Percentiles rank a stretch among this genome's conserved stretches.
These are phyloP conservation scores for Halichoerus grypus DNA, from an alignment of 2,113 vertebrate species.

Conservation along the genomic window DNA sequence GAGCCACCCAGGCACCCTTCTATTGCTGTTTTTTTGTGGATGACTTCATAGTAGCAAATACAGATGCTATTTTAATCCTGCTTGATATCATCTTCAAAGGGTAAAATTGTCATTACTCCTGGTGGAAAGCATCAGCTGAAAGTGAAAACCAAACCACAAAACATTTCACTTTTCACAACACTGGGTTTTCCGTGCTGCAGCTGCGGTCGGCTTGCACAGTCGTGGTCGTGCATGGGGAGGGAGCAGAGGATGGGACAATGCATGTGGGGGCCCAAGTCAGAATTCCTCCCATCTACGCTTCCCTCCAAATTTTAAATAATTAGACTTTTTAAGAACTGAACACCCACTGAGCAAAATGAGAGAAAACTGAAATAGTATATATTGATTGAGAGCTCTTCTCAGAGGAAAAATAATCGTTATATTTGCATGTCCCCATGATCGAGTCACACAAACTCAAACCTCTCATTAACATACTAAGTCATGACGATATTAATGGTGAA, in stretches of 20 bases:
- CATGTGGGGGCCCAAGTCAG: accelerated
- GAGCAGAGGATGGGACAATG: accelerated
- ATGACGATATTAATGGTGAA: accelerated
- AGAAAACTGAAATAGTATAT: neutral
- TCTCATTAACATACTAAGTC: accelerated
- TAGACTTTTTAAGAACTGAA: no score
- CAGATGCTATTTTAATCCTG: neutral
- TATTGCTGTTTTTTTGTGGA: no score
- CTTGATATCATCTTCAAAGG: neutral
- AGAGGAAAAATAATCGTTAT: neutral
- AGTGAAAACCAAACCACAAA: neutral
- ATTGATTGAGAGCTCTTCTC: neutral
- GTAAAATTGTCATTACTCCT: neutral
- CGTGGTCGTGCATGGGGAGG: accelerated
- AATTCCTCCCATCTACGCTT: neutral
- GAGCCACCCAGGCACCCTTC: no score
- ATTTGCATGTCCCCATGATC: accelerated
- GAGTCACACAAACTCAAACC: neutral
- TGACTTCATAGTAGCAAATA: neutral
- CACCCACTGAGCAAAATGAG: neutral
- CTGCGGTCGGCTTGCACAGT: neutral
- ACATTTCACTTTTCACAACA: neutral
- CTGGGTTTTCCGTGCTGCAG: neutral
- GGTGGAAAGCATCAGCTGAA: neutral
- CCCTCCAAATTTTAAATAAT: no score